Base-by-base conservation (phyloP, 1,140 invertebrate species). In the Philotrypesis tridentata region DNA sequence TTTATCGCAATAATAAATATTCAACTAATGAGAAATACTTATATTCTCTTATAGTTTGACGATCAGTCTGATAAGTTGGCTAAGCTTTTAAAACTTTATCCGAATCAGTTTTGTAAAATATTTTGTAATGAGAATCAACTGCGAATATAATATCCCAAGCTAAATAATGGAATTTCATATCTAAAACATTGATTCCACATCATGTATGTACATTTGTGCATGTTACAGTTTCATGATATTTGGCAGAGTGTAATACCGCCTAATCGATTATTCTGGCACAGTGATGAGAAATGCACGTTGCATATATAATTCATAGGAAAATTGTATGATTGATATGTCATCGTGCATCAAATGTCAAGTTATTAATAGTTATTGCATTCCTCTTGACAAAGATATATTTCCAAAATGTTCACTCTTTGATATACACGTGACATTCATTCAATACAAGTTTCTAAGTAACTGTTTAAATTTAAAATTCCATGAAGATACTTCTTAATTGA, bases 1-100 rank as follows among this genome's bases (percentile, higher is more conserved):
- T 68, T 79, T 84, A 71, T 68, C 80, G 65, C 29, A 23, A 79
- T 82, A 43, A 85, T 83, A 75, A 75, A 83, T 71, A 55, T 55
- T 81, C 65, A 83, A 81, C 77, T 27, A 68, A 79, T 37, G 71
- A 73, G 67, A 43, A 61, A 33, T 84, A 71, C 61, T 17, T 23
- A 40, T 65, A 8, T 65, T 80, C 33, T 80, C 25, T 79, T 79
- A 43, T 8, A n/a, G n/a, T 65, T 73, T 25, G 82, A 80, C 40
- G 74, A 71, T 60, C 72, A 83, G 71, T 74, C 73, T 61, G 63
- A 75, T n/a, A 40, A 76, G 43, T 75, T 77, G 5, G n/a, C 60
- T 67, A 21, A 61, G 29, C 29, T 71, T 63, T 60, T 12, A 43
- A 33, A 68, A 55, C 70, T 80, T 48, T 72, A 72, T 80, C 71